Evolutionary conservation across 35 echinoderm and acorn worm genomes (phyloP), one percentile per base, ranked within the genome.

Genomic region (Amphiura filiformis): DNA sequence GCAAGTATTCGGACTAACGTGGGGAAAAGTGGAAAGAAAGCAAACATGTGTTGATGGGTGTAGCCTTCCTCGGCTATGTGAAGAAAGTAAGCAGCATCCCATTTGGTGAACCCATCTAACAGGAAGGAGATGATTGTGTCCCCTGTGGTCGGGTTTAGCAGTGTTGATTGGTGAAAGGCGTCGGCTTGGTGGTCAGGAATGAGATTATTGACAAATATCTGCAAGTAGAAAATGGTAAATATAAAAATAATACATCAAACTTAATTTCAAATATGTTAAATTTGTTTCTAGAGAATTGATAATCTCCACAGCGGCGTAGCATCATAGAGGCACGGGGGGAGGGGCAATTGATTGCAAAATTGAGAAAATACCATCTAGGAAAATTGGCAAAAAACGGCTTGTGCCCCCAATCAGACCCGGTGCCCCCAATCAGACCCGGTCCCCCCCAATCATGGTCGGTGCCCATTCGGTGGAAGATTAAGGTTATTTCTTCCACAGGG

Each of bases 71-170:
- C 92, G 38, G 93, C 90, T 42, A 99, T 93, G 42, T 91, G 87
- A 32, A 99, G 87, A 78, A 95, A 99, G 75, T 99, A 91, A 0
- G 96, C 87, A 32, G 84, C 96, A 83, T 99, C 96, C 96, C 96
- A 99, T 37, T 95, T 91, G 22, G 78, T 65, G 39, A 92, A 95
- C 13, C 96, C 96, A 15, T 86, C 96, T 13, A 99, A 65, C 17
- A 95, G 79, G 30, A 90, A 82, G 17, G 92, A 64, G 0, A 95
- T 57, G 20, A 90, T 23, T 56, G 5, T 44, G 56, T 99, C 93
- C 28, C 49, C 87, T 34, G 76, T 31, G 30, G 83, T 76, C 77
- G 90, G 90, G 70, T 94, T 76, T 38, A 76, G 49, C 0, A 91
- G 37, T 0, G 83, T 70, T 5, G 81, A 76, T 13, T 88, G 93